phyloP scores from a whole-genome alignment of 1,140 invertebrate species.

The Phthorimaea operculella region DNA sequence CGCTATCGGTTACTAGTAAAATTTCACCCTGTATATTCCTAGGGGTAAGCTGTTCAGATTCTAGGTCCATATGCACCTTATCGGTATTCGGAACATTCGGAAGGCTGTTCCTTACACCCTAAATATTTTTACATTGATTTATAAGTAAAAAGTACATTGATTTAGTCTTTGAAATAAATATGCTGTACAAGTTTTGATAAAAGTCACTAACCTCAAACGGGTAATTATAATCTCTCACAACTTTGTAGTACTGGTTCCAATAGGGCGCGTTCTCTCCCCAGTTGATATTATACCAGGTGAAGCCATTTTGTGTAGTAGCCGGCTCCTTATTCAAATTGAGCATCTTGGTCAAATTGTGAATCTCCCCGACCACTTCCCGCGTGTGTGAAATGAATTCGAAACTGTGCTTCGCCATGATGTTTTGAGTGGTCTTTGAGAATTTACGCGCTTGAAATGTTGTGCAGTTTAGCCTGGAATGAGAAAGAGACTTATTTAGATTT shows the following conservation, averaged over 20 bases:
- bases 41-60: too few relatives aligned
- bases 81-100: too few relatives aligned
- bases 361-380: constrained; percentile 42
- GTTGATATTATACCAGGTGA: constrained; percentile 49
- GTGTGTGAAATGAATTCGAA: constrained; percentile 34
- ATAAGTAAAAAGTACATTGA: too few relatives aligned
- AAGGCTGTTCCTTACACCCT: too few relatives aligned
- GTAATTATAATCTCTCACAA: constrained; percentile 51
- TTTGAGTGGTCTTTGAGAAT: constrained; percentile 52
- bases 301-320: constrained; percentile 10
- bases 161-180: too few relatives aligned
- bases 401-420: constrained; percentile 49
- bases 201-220: constrained; percentile 48
- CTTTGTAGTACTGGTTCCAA: constrained; percentile 60
- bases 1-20: too few relatives aligned
- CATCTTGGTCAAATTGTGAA: constrained; percentile 42
- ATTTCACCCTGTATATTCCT: too few relatives aligned
- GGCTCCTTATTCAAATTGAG: constrained; percentile 38
- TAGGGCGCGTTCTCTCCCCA: constrained; percentile 60
- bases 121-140: too few relatives aligned
- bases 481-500: too few relatives aligned
- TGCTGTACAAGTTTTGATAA: background rate
- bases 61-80: too few relatives aligned
- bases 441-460: constrained; percentile 46
- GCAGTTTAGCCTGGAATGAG: constrained; percentile 47